A percentile compares a stretch with the other conserved stretches of the same genome.
Conservation (phyloP, 2,113 vertebrate species). For the Rhea americana region DNA sequence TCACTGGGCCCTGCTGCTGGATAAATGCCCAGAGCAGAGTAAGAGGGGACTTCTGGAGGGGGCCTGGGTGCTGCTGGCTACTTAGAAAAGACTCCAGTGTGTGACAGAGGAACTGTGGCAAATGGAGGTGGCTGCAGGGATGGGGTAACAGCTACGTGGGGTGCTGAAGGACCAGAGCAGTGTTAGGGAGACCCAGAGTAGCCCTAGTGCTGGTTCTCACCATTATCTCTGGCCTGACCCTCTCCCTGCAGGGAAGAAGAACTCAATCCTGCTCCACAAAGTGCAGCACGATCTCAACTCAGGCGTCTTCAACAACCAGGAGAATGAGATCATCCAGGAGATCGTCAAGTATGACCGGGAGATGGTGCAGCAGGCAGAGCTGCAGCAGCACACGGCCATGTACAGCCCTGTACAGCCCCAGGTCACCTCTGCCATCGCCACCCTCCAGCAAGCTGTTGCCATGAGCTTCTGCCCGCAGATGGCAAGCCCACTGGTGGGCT, state of each 20-base stretch:
- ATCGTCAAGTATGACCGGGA: constrained; percentile 98
- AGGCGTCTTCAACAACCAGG: constrained; percentile 96
- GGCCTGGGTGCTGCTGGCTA: too few relatives aligned
- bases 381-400: constrained; percentile 83
- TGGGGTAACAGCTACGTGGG: too few relatives aligned
- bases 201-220: accelerated
- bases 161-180: not conserved
- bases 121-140: not conserved
- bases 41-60: too few relatives aligned
- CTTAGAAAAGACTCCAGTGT: not conserved
- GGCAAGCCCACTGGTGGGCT: constrained; percentile 84
- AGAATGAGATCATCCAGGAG: constrained; percentile 98
- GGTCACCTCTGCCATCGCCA: constrained; percentile 90
- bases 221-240: accelerated
- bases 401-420: constrained; percentile 77
- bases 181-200: accelerated
- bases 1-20: not conserved
- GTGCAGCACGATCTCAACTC: constrained; percentile 96
- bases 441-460: constrained; percentile 93
- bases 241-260: constrained; percentile 89
- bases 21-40: not conserved
- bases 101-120: too few relatives aligned
- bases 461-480: constrained; percentile 95
- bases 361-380: constrained; percentile 93
- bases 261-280: constrained; percentile 95